phyloP scores from a whole-genome alignment of 2,113 vertebrate genomes.

The Poeciliopsis turrubarensis region DNA sequence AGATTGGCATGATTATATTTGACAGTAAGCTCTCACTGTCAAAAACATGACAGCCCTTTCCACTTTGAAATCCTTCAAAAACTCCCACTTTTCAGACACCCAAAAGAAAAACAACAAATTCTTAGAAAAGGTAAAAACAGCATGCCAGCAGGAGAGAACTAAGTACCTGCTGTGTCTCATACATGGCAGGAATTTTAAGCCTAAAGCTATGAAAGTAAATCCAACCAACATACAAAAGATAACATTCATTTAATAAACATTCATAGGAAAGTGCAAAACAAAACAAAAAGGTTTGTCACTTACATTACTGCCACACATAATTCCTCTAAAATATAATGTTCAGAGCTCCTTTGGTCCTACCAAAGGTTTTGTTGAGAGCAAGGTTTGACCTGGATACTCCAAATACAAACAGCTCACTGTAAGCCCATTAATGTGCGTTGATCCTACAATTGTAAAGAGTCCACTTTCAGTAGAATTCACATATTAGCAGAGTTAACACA shows the following conservation, averaged over 20 bases:
- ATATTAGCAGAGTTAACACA: conserved; percentile 29
- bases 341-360: conserved; percentile 19
- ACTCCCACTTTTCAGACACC: conserved; percentile 22
- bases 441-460: conserved; percentile 50
- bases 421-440: conserved; percentile 50
- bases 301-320: neutral
- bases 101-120: conserved; percentile 22
- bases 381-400: conserved; percentile 57
- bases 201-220: conserved; percentile 37
- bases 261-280: neutral
- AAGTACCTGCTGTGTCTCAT: conserved; percentile 64
- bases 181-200: conserved; percentile 70
- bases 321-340: conserved; percentile 25
- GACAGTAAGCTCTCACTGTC: neutral
- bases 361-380: conserved; percentile 48
- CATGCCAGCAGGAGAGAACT: conserved; percentile 62
- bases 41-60: conserved; percentile 8
- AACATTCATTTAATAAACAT: neutral
- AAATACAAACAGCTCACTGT: conserved; percentile 50
- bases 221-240: conserved; percentile 17
- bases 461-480: conserved; percentile 38
- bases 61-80: neutral
- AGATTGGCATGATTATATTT: neutral
- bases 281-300: conserved; percentile 18
- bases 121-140: conserved; percentile 43